phyloP scores from a whole-genome alignment of 2,888 invertebrate species.

The Drosophila anomelani region DNA sequence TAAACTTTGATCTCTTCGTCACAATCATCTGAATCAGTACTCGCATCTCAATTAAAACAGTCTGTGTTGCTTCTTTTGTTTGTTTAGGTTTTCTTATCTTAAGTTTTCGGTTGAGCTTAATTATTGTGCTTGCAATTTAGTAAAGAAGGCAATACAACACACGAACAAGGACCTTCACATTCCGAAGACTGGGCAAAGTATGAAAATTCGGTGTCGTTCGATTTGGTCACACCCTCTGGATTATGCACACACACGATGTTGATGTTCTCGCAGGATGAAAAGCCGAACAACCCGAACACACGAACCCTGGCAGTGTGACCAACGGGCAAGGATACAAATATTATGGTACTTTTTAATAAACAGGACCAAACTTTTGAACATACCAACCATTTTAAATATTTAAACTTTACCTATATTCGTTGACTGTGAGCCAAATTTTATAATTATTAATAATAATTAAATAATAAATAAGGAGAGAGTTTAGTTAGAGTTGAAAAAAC shows the following conservation, averaged over 20 bases:
- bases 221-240: slow-evolving; percentile 85
- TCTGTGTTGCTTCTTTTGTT: slow-evolving; percentile 12
- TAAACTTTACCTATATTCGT: neutral
- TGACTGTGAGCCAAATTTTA: neutral
- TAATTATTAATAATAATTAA: neutral
- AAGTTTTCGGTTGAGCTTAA: slow-evolving; percentile 15
- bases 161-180: slow-evolving; percentile 81
- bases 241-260: slow-evolving; percentile 77
- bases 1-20: slow-evolving; percentile 21
- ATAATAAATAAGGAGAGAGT: neutral
- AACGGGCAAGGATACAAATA: neutral
- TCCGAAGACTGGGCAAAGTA: slow-evolving; percentile 83
- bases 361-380: neutral
- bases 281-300: slow-evolving; percentile 21
- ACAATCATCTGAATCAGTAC: slow-evolving; percentile 8
- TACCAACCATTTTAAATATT: neutral
- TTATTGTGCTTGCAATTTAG: slow-evolving; percentile 45
- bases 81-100: slow-evolving; percentile 16
- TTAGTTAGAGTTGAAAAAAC: neutral
- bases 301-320: slow-evolving; percentile 26
- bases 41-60: slow-evolving; percentile 34
- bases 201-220: slow-evolving; percentile 83
- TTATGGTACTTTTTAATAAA: neutral
- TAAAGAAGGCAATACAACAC: slow-evolving; percentile 52
- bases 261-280: slow-evolving; percentile 56